Evolutionary conservation across 2,888 invertebrate genomes (phyloP).

Genomic region (Dusona sp.): DNA sequence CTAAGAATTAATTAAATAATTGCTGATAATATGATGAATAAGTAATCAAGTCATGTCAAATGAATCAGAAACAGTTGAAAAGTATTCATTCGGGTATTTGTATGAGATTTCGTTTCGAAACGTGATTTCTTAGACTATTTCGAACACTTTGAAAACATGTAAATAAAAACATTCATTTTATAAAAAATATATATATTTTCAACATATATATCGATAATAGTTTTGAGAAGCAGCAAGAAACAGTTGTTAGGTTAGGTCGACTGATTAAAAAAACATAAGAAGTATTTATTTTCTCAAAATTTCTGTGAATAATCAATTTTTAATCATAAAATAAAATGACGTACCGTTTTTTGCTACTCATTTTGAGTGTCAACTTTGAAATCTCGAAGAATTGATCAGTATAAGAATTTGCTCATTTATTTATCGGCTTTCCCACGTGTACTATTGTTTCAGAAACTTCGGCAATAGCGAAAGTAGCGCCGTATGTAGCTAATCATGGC

Average conservation of each 20-base stretch:
- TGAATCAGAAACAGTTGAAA: neutral
- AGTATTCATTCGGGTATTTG: neutral
- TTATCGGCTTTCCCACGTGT: slow-evolving; percentile 17
- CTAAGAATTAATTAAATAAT: too few species aligned
- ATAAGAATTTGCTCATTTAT: slow-evolving; percentile 3
- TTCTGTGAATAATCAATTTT: neutral
- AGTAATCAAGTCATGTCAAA: neutral
- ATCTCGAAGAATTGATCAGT: neutral
- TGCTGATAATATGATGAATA: too few species aligned
- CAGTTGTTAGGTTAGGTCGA: slow-evolving; percentile 30
- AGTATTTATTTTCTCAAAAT: neutral
- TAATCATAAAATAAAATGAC: neutral
- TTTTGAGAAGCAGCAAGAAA: neutral
- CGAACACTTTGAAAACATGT: neutral
- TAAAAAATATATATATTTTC: neutral
- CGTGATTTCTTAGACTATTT: neutral
- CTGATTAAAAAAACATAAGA: neutral
- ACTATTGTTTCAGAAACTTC: neutral
- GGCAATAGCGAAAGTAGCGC: neutral
- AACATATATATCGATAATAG: neutral
- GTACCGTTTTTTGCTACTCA: slow-evolving; percentile 65
- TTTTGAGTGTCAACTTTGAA: slow-evolving; percentile 21
- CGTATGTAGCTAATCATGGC: neutral
- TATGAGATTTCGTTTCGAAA: neutral
- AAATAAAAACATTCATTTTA: neutral